Evolutionary conservation across 1,140 invertebrate species (phyloP), one percentile per base, ranked within the genome.

Genomic region (Micrasema minimum): DNA sequence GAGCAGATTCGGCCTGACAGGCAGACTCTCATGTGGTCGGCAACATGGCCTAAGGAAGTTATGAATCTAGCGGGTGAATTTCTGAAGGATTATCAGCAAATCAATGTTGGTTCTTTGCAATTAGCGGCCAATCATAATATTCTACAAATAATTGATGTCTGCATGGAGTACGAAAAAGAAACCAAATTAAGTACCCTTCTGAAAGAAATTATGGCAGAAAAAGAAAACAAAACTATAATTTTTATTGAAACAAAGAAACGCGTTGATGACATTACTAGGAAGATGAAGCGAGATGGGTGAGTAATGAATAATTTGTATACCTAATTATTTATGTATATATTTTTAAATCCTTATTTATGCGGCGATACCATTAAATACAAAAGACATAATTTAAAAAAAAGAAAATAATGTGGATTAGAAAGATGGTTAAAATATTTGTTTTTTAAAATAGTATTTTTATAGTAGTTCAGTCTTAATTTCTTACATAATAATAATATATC

Each of bases 21-120:
- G 57, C 88, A 89, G 75, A 88, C 87, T 1, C 78, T 89, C 6
- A 97, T 97, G 95, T 97, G 95, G 93, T 95, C 93, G 74, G 95
- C 95, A 2, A 97, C 95, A 0, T 97, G 95, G 95, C 95, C 95
- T 1, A 93, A 95, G 79, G 95, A 97, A 86, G 95, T 97, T 0
- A 88, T 91, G 77, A 88, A 87, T 76, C 80, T 97, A 46, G 95
- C 95, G 35, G 90, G 93, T 77, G 95, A 97, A 78, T 97, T 96
- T 80, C 85, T 97, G 5, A 90, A 89, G 74, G 91, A 96, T 78
- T 95, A 95, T 76, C 87, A 92, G 62, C 94, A 96, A 81, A 90
- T 97, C 41, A 97, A 96, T 82, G 92, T 97, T 78, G 95, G 96
- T 23, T 94, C 94, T 4, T 79, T 95, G 11, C 88, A 91, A 75